These are phyloP conservation scores for Agelas oroides DNA, from an alignment of 37 sponge, comb jelly and placozoan species.

Conservation along the genomic window DNA sequence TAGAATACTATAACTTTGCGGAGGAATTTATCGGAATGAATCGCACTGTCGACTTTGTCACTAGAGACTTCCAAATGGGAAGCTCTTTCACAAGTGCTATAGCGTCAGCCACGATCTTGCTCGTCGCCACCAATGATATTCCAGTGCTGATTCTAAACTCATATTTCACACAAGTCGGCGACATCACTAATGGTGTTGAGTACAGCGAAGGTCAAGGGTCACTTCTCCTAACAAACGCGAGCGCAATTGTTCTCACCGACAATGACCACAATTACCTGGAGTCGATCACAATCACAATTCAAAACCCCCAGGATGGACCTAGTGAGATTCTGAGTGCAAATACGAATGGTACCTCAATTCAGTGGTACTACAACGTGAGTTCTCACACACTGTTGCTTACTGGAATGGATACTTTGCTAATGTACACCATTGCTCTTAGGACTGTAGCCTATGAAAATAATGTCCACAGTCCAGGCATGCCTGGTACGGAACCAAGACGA, in stretches of 20 bases:
- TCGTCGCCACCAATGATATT: conserved; percentile 72
- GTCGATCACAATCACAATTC: conserved; percentile 61
- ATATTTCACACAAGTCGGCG: conserved; percentile 5
- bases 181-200: conserved; percentile 67
- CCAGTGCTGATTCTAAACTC: conserved; percentile 81
- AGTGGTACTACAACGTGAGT: conserved; percentile 28
- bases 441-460: conserved; percentile 78
- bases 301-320: conserved; percentile 62
- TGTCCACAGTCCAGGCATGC: conserved; percentile 76
- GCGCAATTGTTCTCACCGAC: conserved; percentile 65
- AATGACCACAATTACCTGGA: conserved; percentile 72
- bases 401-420: conserved; percentile 73
- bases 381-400: conserved; percentile 39
- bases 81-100: conserved; percentile 60
- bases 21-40: conserved; percentile 71
- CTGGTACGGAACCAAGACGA: conserved; percentile 73
- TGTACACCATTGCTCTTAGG: conserved; percentile 64
- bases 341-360: conserved; percentile 42
- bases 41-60: conserved; percentile 58
- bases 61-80: conserved; percentile 56
- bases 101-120: conserved; percentile 49
- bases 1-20: conserved; percentile 83
- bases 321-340: conserved; percentile 62
- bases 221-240: conserved; percentile 52
- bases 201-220: conserved; percentile 80